Conservation (phyloP, 2,888 invertebrate genomes). For the Amblyjoppa fuscipennis region DNA sequence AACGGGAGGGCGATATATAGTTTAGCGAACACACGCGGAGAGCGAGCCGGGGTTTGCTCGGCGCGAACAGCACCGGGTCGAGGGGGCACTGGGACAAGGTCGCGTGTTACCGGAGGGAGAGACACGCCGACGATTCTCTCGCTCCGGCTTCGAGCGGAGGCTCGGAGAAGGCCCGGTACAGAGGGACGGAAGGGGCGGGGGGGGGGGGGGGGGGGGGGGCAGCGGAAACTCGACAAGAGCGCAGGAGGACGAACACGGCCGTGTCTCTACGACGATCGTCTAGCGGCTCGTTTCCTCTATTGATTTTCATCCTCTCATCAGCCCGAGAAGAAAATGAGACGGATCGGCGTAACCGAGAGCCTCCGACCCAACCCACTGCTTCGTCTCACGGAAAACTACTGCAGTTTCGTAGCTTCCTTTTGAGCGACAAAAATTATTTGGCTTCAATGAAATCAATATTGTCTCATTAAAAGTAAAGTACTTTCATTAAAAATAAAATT, state of each 20-base stretch:
- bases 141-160: conserved; percentile 17
- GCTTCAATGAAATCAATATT: no score
- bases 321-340: conserved; percentile 33
- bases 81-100: conserved; percentile 79
- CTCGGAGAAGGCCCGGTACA: conserved; percentile 16
- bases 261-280: conserved; percentile 32
- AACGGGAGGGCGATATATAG: conserved; percentile 32
- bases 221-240: conserved; percentile 33
- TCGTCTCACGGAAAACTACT: no score
- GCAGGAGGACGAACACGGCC: background rate
- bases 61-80: conserved; percentile 71
- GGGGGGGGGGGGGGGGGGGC: background rate
- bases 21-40: conserved; percentile 46
- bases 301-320: conserved; percentile 67
- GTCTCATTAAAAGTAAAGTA: no score
- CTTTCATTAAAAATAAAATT: no score
- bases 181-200: background rate
- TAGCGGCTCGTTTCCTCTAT: conserved; percentile 65
- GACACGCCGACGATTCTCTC: conserved; percentile 48
- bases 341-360: background rate
- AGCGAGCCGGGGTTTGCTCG: conserved; percentile 31
- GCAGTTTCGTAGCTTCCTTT: no score
- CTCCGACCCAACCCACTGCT: background rate
- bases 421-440: no score
- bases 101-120: conserved; percentile 65